Evolutionary conservation across 2,797 vertebrate genomes (phyloP), one percentile per base, ranked within the genome.

Genomic region (Coregonus ussuriensis): DNA sequence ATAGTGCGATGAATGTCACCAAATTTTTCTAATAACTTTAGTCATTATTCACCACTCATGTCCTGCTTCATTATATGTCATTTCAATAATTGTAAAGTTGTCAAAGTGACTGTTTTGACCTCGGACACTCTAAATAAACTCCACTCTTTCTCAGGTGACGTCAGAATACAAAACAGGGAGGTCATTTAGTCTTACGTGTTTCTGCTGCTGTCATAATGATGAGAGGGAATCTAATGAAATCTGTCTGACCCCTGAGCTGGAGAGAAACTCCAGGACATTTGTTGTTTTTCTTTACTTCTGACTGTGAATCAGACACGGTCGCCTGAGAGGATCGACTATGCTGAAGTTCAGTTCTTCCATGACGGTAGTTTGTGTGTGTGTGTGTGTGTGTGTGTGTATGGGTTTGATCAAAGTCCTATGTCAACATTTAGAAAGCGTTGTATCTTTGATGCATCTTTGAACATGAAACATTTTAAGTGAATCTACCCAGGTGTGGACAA

Each of bases 331-430:
- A 47, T 47, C 9, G 11, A 21, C 47, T 75, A 29, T 0, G 4
- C 65, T 75, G 80, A 89, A 88, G 82, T 9, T 65, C 41, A 88
- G 82, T 9, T 65, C 41, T 86, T 79, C 51, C 74, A 67, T 86
- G 18, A 1, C 18, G 33, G 29, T 54, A 75, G 41, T 76, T 1
- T 76, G 29, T 59, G 25, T 76, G 29, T 25, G 15, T 37, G 54
- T 25, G 21, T 25, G 15, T 35, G 54, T 37, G 59, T 47, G 41
- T 47, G 2, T 47, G 2, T 11, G 41, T 59, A n/a, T 59, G 54
- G 0, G 54, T n/a, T 6, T 6, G 54, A 47, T 47, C 9, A 13
- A 47, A 47, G 41, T 47, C 41, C 41, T 47, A 11, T 47, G 9
- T 47, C 9, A 47, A 47, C 41, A 47, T 9, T 13, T 47, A 13